Evolutionary conservation across 2,888 invertebrate species (phyloP), one percentile per base, ranked within the genome.

Genomic region (Epiblema foenella): DNA sequence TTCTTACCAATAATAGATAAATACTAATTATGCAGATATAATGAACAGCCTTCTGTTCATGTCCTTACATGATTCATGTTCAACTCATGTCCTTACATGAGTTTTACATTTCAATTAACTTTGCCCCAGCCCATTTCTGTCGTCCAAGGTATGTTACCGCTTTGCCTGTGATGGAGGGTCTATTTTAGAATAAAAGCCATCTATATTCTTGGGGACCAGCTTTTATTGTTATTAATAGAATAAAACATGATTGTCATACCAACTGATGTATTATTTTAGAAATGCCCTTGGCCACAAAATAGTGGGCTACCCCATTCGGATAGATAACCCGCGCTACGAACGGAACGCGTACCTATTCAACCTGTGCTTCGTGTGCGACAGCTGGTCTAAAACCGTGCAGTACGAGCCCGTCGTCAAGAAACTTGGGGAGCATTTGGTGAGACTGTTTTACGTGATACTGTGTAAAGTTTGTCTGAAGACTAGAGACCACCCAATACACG

Each of bases 321-420:
- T 99, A 72, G 97, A 97, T 79, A 96, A 97, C 87, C 95, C 97
- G 63, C 96, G 97, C 81, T 99, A 99, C 90, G 96, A 96, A 15
- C 94, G 99, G 67, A 99, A 99, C 90, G 97, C 98, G n/a, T 97
- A 98, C 81, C 96, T 98, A 74, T 99, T 99, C 91, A 99, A 99
- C 90, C 89, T 98, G 39, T 98, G 98, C 88, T 98, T 99, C 85
- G 98, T 99, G 0, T 98, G 98, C 83, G 97, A 98, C 83, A 96
- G 97, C 65, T 96, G 96, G 93, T 97, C 98, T 0, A 95, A 98
- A 70, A 98, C 98, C 0, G 97, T 97, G 1, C 98, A 98, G 81
- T 99, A 98, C 88, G 99, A 99, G 83, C 96, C 98, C 0, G 97
- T 99, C 10, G 98, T 99, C 0, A 98, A 97, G 82, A 99, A 99